Conservation (phyloP, 1,140 invertebrate species). For the Amphibalanus amphitrite region DNA sequence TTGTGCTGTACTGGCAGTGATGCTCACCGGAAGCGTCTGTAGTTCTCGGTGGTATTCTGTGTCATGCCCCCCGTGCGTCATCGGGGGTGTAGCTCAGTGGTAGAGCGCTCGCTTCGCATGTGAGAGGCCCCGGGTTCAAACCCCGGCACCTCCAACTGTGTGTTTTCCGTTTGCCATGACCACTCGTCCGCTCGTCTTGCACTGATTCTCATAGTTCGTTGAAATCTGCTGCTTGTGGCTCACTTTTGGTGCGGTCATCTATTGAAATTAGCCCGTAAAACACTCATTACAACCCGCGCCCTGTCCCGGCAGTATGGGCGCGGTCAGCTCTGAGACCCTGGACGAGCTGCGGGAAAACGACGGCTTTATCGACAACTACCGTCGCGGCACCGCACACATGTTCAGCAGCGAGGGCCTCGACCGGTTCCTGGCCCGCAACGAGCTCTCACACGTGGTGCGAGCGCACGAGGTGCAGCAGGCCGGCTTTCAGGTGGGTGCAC, state of each 20-base stretch:
- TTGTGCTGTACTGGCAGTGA: too few relatives aligned
- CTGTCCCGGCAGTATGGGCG: not conserved
- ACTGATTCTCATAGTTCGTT: too few relatives aligned
- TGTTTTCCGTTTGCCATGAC: too few relatives aligned
- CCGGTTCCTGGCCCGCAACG: conserved; percentile 41
- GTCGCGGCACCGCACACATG: conserved; percentile 49
- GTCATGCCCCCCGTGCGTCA: too few relatives aligned
- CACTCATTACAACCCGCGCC: too few relatives aligned
- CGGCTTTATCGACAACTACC: conserved; percentile 47
- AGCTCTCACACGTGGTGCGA: conserved; percentile 45
- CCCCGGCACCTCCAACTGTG: conserved; percentile 9
- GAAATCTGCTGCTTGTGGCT: too few relatives aligned
- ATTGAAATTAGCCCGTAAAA: too few relatives aligned
- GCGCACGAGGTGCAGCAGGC: conserved; percentile 52
- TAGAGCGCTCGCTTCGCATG: conserved; percentile 18
- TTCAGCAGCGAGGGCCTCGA: conserved; percentile 47
- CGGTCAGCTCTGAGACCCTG: not conserved
- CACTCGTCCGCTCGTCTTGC: too few relatives aligned
- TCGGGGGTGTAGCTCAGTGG: conserved; percentile 15
- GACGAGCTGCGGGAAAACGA: conserved; percentile 37
- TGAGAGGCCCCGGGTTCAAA: conserved; percentile 18
- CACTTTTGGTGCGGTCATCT: too few relatives aligned
- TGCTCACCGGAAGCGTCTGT: too few relatives aligned
- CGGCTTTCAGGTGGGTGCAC: conserved; percentile 43
- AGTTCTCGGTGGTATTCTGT: too few relatives aligned